Evolutionary conservation across 2,797 vertebrate species (phyloP).

Genomic region (Myotis pilosus): DNA sequence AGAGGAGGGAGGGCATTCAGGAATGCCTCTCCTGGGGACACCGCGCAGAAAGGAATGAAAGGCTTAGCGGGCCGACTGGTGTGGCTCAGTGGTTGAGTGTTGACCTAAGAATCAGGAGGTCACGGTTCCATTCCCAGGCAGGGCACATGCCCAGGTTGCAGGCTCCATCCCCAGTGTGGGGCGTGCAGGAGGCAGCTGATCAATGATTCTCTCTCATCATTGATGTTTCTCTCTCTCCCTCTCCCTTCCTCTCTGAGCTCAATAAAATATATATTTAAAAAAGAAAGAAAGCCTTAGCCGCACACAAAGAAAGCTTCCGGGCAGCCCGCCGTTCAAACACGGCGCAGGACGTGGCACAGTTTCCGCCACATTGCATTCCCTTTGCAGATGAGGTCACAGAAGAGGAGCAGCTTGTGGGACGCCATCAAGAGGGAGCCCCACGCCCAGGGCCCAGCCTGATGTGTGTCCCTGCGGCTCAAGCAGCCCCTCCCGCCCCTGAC

Average conservation of each 20-base stretch:
- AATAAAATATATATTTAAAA: too few species aligned
- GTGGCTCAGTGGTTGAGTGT: too few species aligned
- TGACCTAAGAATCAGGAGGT: too few species aligned
- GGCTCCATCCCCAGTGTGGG: too few species aligned
- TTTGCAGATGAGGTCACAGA: rapidly evolving
- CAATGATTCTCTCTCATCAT: too few species aligned
- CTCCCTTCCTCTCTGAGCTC: too few species aligned
- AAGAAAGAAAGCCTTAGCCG: rapidly evolving
- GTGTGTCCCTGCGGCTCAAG: rapidly evolving
- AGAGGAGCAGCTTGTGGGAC: not conserved
- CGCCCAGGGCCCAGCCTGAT: not conserved
- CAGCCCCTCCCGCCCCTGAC: not conserved
- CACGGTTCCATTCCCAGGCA: too few species aligned
- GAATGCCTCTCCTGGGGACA: not conserved
- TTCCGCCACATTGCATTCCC: rapidly evolving
- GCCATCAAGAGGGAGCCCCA: not conserved
- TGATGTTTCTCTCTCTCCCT: too few species aligned
- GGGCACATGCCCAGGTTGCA: too few species aligned
- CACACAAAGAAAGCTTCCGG: not conserved
- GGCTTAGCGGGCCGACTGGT: too few species aligned
- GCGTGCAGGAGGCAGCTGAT: too few species aligned
- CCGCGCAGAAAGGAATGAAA: not conserved
- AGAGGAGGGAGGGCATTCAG: not conserved
- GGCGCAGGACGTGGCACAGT: rapidly evolving
- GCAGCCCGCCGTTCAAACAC: rapidly evolving